Percentiles rank a stretch among this genome's conserved stretches.
Evolutionary conservation across 2,797 vertebrate genomes (phyloP).

Genomic region (Lagodon rhomboides): DNA sequence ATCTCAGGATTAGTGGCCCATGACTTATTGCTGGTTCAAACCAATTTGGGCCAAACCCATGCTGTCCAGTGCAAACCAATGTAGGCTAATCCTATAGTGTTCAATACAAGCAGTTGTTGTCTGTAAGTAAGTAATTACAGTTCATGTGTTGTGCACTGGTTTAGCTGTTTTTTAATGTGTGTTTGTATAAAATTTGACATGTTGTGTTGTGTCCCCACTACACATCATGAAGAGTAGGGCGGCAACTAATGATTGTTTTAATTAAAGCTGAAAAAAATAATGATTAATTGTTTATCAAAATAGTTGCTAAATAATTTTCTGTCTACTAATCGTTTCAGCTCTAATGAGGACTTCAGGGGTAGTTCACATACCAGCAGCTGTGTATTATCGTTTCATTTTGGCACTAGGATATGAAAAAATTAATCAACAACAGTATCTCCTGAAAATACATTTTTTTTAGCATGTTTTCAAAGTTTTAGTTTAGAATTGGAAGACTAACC

Average conservation of each 20-base stretch:
- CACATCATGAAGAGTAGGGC: background rate
- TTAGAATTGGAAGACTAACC: background rate
- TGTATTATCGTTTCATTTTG: background rate
- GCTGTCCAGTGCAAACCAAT: conserved; percentile 21
- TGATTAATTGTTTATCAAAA: background rate
- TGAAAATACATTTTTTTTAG: background rate
- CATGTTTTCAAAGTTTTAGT: no score
- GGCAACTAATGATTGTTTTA: background rate
- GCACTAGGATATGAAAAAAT: background rate
- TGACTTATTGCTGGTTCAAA: conserved; percentile 25
- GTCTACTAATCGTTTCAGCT: background rate
- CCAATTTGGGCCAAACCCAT: conserved; percentile 35
- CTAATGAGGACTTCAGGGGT: background rate
- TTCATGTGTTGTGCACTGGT: background rate
- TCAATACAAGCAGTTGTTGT: conserved; percentile 23
- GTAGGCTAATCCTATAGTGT: conserved; percentile 29
- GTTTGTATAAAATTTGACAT: background rate
- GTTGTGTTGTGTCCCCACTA: background rate
- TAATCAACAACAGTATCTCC: background rate
- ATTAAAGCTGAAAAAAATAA: background rate
- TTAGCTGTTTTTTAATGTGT: background rate
- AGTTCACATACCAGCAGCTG: background rate
- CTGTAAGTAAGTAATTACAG: conserved; percentile 14
- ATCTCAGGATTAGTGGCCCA: conserved; percentile 54
- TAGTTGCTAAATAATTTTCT: background rate